Base-by-base conservation (phyloP, 2,888 invertebrate genomes). In the Parapristionchus giblindavisi region DNA sequence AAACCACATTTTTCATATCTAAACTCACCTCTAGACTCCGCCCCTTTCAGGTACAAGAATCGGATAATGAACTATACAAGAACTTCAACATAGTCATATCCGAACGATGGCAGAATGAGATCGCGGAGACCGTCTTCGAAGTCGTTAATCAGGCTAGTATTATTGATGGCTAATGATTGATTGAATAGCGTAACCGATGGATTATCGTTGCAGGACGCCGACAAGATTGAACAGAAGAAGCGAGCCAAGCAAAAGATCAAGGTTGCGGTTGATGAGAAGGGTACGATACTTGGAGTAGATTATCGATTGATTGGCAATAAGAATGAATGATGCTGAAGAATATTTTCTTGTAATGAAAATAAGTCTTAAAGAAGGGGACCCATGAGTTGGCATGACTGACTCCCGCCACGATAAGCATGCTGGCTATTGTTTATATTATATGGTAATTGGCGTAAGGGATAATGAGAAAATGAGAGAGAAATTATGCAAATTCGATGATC, bases 21-120 rank as follows among this genome's bases (percentile, higher is more conserved):
- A n/a, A n/a, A n/a, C n/a, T n/a, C n/a, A n/a, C n/a, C n/a, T n/a
- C n/a, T n/a, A 51, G 63, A 21, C 63, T 24, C 36, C 11, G 61
- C 61, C 61, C 61, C 56, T 29, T 56, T 48, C 84, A 94, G 93
- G 90, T 99, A 87, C 94, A 95, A 4, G 99, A 99, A 85, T 92
- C 94, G 2, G 99, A 99, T 90, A 97, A 97, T 90, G 98, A 97
- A 88, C 91, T 98, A 83, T 99, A 99, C 90, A 96, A 96, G 90
- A 95, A 98, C 90, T 99, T 99, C 90, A 95, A 98, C 75, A 92
- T 99, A 84, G 96, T 96, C 80, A 97, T 99, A 89, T 98, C 98
- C 1, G 99, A 99, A 90, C 92, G 98, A 90, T 99, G 99, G 99
- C 99, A 99, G 90, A 93, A 94, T 79, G 99, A 99, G 91, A 96